Base-by-base conservation (phyloP, 1,140 invertebrate species). In the Drosophila ficusphila region DNA sequence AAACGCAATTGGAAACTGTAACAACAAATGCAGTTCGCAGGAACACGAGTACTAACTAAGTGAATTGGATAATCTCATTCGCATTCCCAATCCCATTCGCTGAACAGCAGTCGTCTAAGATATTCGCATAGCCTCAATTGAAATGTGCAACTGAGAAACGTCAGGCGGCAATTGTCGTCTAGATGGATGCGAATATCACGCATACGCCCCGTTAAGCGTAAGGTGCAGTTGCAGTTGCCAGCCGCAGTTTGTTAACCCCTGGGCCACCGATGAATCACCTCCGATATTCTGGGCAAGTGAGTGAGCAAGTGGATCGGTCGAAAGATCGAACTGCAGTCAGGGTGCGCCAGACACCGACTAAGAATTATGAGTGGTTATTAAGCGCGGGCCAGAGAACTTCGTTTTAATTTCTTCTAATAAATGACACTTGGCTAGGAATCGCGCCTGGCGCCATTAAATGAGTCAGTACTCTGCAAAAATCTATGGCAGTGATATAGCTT, bases 81-180 rank as follows among this genome's bases (percentile, higher is more conserved):
- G 44, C 41, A 75, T 81, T 79, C 70, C 18, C 38, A 65, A 34
- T 62, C 53, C 46, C 21, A 49, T 46, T 54, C 49, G 5, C n/a
- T 52, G 38, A 60, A 72, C 48, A 19, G 11, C 25, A 18, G 68
- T 57, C 38, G 51, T 44, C 69, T 74, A 81, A 73, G 74, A 61
- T 76, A 75, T 51, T 16, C 44, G 44, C n/a, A n/a, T n/a, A n/a
- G n/a, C 36, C 46, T 89, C 76, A 90, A 90, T 90, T 90, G 89
- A 90, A 90, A 90, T 90, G 89, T 90, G 89, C 89, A 90, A 90
- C 89, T 88, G 83, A 58, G 64, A 89, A 79, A 82, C 86, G 89
- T 90, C 89, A 90, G 62, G 58, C 54, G 75, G 46, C 86, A 90
- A 90, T 90, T 90, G 86, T 74, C 88, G 47, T 46, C 81, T 81